Evolutionary conservation across 2,113 vertebrate genomes (phyloP).

Genomic region (Heterochromis multidens): DNA sequence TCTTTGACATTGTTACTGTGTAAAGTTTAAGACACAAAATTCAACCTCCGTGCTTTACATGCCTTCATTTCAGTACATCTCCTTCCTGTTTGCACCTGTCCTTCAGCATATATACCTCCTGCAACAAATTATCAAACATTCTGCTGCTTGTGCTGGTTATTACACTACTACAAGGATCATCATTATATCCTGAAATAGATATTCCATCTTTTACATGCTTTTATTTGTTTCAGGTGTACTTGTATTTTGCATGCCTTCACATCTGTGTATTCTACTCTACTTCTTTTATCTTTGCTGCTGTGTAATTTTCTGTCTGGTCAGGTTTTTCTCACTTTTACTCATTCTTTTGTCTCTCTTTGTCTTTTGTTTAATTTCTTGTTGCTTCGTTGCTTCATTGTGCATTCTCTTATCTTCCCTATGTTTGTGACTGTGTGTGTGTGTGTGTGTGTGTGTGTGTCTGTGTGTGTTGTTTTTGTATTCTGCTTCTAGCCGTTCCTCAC

Average conservation of each 20-base stretch:
- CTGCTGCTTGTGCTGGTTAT: not conserved
- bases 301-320: slow-evolving; percentile 23
- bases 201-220: not conserved
- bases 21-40: not conserved
- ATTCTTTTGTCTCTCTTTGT: slow-evolving; percentile 38
- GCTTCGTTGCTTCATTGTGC: slow-evolving; percentile 22
- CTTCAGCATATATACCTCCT: not conserved
- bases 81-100: not conserved
- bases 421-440: slow-evolving; percentile 60
- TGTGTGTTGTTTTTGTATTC: slow-evolving; percentile 79
- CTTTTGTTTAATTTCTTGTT: slow-evolving; percentile 18
- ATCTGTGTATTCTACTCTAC: not conserved
- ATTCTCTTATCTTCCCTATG: slow-evolving; percentile 23
- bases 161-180: not conserved
- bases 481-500: slow-evolving; percentile 91
- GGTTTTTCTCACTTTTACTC: slow-evolving; percentile 29
- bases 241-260: slow-evolving; percentile 12
- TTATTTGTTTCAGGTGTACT: not conserved
- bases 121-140: not conserved
- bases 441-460: slow-evolving; percentile 60
- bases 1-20: not conserved
- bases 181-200: not conserved
- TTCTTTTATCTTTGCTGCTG: slow-evolving; percentile 15
- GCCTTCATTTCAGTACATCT: not conserved
- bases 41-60: not conserved